Evolutionary conservation across 2,113 vertebrate species (phyloP), one percentile per base, ranked within the genome.

Genomic region (Anolis sagrei): DNA sequence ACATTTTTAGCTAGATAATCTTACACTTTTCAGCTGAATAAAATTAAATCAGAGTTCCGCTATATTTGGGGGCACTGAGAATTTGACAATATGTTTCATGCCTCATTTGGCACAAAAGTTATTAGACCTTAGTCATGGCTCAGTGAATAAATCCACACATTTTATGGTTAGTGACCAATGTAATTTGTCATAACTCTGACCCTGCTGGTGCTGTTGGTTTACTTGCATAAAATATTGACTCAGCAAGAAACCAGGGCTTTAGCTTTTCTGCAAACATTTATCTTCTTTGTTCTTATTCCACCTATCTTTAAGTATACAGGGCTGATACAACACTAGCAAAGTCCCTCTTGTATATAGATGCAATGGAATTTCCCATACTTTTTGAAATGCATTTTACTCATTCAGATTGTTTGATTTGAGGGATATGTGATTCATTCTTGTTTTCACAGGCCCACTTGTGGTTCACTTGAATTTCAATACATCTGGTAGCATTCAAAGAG

Each of bases 81-180:
- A 84, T 93, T 84, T 87, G 23, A 92, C 89, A 93, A 87, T 89
- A 86, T 66, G 81, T 83, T 88, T 82, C 10, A 81, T 85, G 44
- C 19, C 58, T 91, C 75, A 88, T 88, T 92, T 89, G 0, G 62
- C 84, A 54, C 36, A 51, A 70, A 86, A 88, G 68, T 86, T 88
- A 90, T 83, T 92, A 51, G 62, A 9, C 78, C 36, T 86, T 81
- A 88, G 25, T 81, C 76, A 91, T 87, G 49, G 84, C 86, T 76
- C 68, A 91, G 82, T 84, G 69, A 88, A 36, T 18, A 88, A 88
- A 88, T 92, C 19, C 83, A 83, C 39, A 49, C 75, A 70, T 88
- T 94, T 90, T 77, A 89, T 74, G 76, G 77, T 58, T 90, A 74
- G 90, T 61, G 84, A 27, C 64, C 36, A 88, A 62, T 89, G 87